Evolutionary conservation across 2,888 invertebrate genomes (phyloP).

Genomic region (Meghimatium bilineatum): DNA sequence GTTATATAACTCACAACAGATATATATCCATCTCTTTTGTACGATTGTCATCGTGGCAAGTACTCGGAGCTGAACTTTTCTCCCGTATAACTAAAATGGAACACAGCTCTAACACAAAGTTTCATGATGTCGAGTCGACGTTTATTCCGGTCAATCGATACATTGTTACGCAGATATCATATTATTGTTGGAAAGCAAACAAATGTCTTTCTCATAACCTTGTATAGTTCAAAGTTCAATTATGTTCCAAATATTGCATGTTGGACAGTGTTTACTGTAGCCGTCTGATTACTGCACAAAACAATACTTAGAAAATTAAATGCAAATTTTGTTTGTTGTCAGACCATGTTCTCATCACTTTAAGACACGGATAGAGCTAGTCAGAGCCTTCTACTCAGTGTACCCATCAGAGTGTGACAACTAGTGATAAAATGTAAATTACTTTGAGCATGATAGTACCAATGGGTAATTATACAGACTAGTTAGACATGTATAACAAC

Average conservation of each 20-base stretch:
- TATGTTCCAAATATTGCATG: neutral
- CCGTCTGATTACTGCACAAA: neutral
- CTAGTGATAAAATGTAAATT: too few species aligned
- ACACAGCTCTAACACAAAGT: neutral
- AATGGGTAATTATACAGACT: too few species aligned
- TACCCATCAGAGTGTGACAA: too few species aligned
- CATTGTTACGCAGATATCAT: neutral
- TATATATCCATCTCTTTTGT: neutral
- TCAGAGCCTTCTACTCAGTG: too few species aligned
- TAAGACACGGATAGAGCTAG: too few species aligned
- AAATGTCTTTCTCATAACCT: neutral
- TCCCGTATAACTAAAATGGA: neutral
- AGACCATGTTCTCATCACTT: too few species aligned
- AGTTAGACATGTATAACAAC: too few species aligned
- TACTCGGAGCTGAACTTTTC: neutral
- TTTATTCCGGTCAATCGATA: neutral
- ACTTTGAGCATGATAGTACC: too few species aligned
- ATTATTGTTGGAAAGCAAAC: neutral
- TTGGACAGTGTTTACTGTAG: neutral
- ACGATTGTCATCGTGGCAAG: neutral
- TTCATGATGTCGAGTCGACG: neutral
- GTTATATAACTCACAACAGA: neutral
- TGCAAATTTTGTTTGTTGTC: too few species aligned
- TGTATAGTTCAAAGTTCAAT: neutral
- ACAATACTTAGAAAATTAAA: too few species aligned